phyloP scores from a whole-genome alignment of 2,797 vertebrate species.

The Myioborus miniatus region DNA sequence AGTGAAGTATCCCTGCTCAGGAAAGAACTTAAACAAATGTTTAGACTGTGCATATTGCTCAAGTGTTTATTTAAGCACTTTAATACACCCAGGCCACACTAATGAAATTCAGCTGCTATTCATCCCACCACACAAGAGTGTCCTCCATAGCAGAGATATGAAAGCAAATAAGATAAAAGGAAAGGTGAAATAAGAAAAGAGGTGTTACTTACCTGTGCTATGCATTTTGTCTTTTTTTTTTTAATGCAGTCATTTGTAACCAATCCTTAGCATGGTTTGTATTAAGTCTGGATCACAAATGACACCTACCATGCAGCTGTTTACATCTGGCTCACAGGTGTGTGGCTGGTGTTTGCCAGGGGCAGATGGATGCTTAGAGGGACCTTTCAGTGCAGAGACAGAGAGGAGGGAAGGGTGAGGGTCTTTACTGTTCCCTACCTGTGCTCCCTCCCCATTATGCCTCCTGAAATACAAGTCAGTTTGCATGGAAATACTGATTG shows the following conservation, averaged over 20 bases:
- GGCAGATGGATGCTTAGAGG: not conserved
- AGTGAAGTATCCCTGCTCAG: not conserved
- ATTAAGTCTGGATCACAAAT: not conserved
- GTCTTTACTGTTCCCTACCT: not conserved
- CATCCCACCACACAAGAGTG: not conserved
- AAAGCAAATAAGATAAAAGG: constrained; percentile 34
- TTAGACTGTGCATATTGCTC: not conserved
- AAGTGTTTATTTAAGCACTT: not conserved
- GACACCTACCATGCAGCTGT: not conserved
- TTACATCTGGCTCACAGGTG: constrained; percentile 45
- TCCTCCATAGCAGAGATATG: not conserved
- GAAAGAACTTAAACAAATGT: not conserved
- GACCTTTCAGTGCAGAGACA: not conserved
- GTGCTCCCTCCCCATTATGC: not conserved
- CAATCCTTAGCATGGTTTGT: not conserved
- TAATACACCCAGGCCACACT: not conserved
- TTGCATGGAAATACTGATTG: not conserved
- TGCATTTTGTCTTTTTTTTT: not conserved
- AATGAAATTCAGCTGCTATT: constrained; percentile 8
- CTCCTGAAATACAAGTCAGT: not conserved
- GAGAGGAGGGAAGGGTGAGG: not conserved
- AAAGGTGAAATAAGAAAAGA: constrained; percentile 12
- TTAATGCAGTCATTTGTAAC: not conserved
- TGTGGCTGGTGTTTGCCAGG: not conserved
- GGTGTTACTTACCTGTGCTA: not conserved